Evolutionary conservation across 2,113 vertebrate genomes (phyloP).

Genomic region (Ictalurus furcatus): DNA sequence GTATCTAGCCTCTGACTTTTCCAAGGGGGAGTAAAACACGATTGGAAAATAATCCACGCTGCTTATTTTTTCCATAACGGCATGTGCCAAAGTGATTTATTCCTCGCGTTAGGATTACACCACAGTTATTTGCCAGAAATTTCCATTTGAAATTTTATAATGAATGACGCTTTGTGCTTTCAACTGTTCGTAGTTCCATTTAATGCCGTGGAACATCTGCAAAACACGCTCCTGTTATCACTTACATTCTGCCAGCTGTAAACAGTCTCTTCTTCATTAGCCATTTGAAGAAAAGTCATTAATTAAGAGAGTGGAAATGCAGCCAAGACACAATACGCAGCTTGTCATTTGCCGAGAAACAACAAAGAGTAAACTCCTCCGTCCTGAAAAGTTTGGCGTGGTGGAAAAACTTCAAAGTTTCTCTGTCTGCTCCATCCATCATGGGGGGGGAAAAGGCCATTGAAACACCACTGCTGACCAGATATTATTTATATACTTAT

Average conservation of each 20-base stretch:
- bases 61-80: not conserved
- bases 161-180: not conserved
- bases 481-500: not conserved
- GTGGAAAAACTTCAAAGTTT: not conserved
- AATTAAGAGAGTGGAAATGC: not conserved
- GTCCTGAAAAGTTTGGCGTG: not conserved
- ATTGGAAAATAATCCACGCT: not conserved
- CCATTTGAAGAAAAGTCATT: not conserved
- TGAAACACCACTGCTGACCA: not conserved
- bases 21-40: not conserved
- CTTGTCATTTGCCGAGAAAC: not conserved
- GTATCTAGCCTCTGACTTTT: not conserved
- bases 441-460: not conserved
- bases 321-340: not conserved
- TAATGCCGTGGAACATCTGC: not conserved
- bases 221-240: not conserved
- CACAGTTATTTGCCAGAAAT: not conserved
- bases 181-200: not conserved
- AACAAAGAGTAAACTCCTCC: not conserved
- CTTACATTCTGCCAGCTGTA: not conserved
- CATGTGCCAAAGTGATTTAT: not conserved
- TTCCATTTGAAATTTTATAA: not conserved
- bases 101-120: not conserved
- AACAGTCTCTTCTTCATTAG: not conserved
- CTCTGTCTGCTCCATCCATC: not conserved